Evolutionary conservation across 1,140 invertebrate species (phyloP), one percentile per base, ranked within the genome.

Genomic region (Bombus haemorrhoidalis): DNA sequence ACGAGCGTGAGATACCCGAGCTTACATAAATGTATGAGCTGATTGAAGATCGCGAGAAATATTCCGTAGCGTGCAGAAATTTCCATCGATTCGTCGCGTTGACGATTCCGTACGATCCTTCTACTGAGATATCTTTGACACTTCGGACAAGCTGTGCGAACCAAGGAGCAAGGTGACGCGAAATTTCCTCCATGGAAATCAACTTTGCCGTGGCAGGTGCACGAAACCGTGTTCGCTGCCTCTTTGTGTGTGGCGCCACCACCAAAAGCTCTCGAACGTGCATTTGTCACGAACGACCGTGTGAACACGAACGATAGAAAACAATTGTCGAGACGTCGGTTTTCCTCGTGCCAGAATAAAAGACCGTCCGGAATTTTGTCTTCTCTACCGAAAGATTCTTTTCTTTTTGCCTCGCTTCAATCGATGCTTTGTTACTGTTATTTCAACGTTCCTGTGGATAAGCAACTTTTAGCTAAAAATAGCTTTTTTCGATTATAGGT

Each of bases 101-200:
- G 66, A 86, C 76, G 81, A 75, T 81, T 81, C 84, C 66, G 66
- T 43, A 66, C 41, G 57, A 41, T 81, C 86, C 62, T n/a, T 47
- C 71, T 43, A 32, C 18, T 43, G 66, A 80, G 78, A 90, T 82
- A 68, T 73, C 66, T 81, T n/a, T 79, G 85, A 89, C 85, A 87
- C 68, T 81, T 87, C n/a, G 76, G 81, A 88, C 85, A 88, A 86
- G 78, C 74, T 86, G 85, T 41, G 76, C 85, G 85, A 28, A 10
- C 47, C 68, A 47, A 64, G 66, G 69, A 69, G 77, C 82, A 87
- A 79, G 81, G 74, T 75, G 82, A 80, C 72, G 62, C 78, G 74
- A 87, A 89, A 90, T 90, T 89, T 89, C 78, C 89, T 89, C 71
- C 62, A 86, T 90, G 81, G 87, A 89, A 89, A 90, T 90, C 88